phyloP scores from a whole-genome alignment of 2,888 invertebrate genomes.

The Amitus sp. region DNA sequence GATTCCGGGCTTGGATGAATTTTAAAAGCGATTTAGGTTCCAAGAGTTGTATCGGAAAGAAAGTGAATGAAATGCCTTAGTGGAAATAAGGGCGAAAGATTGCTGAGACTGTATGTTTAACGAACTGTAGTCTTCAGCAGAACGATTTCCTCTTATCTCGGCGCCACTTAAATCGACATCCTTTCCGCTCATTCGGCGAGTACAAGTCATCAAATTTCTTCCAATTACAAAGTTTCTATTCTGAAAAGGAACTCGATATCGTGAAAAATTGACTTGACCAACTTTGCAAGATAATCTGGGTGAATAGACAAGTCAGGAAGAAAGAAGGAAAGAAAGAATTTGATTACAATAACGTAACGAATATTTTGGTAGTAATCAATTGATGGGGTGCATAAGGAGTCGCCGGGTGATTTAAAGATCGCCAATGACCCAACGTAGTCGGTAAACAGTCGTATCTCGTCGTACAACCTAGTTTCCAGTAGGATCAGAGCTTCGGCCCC shows the following conservation, averaged over 20 bases:
- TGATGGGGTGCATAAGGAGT: not conserved
- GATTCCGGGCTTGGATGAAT: too few relatives aligned
- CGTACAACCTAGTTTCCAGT: slow-evolving; percentile 2
- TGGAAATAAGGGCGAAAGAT: not conserved
- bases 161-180: slow-evolving; percentile 9
- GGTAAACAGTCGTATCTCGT: slow-evolving; percentile 12
- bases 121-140: slow-evolving; percentile 6
- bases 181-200: too few relatives aligned
- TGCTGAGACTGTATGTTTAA: not conserved
- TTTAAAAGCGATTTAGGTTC: too few relatives aligned
- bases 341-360: slow-evolving; percentile 10
- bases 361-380: slow-evolving; percentile 7
- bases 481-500: not conserved
- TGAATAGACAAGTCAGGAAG: too few relatives aligned
- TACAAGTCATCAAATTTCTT: too few relatives aligned
- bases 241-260: not conserved
- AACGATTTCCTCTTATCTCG: slow-evolving; percentile 13
- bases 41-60: too few relatives aligned
- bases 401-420: not conserved
- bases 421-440: not conserved
- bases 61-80: not conserved
- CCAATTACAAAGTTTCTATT: too few relatives aligned
- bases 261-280: slow-evolving; percentile 2
- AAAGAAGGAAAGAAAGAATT: not conserved
- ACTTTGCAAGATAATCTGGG: too few relatives aligned